Percentiles rank a stretch among this genome's conserved stretches.
phyloP scores from a whole-genome alignment of 2,113 vertebrate species.

The Cephalopterus ornatus region DNA sequence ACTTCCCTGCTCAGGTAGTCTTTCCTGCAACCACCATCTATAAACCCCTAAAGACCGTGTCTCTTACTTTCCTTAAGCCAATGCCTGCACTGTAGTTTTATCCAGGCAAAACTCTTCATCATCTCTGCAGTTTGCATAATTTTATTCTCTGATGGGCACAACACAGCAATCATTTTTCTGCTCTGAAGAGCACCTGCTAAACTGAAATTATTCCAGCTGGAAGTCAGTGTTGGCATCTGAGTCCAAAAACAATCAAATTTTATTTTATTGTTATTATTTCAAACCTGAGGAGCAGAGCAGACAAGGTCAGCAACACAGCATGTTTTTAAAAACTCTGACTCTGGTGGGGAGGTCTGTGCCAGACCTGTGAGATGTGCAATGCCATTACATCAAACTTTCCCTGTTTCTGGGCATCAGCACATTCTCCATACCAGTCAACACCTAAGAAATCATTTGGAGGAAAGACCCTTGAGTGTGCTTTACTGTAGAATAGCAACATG shows the following conservation, averaged over 20 bases:
- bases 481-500: neutral
- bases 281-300: neutral
- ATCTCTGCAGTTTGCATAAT: neutral
- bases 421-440: neutral
- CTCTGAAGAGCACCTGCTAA: conserved; percentile 43
- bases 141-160: neutral
- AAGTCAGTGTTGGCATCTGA: neutral
- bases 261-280: conserved; percentile 14
- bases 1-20: neutral
- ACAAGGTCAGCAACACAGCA: neutral
- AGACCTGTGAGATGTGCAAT: neutral
- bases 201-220: conserved; percentile 31
- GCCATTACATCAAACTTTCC: neutral
- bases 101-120: neutral
- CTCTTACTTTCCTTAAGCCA: neutral
- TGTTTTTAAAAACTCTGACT: neutral
- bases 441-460: conserved; percentile 27
- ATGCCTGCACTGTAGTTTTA: neutral
- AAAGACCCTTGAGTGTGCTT: conserved; percentile 13
- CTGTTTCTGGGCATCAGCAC: neutral
- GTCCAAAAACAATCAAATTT: neutral
- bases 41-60: neutral
- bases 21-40: neutral
- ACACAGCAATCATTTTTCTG: neutral
- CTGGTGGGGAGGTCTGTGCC: neutral